A percentile compares a stretch with the other conserved stretches of the same genome.
phyloP scores from a whole-genome alignment of 2,113 vertebrate species.

The Micronycteris hirsuta region DNA sequence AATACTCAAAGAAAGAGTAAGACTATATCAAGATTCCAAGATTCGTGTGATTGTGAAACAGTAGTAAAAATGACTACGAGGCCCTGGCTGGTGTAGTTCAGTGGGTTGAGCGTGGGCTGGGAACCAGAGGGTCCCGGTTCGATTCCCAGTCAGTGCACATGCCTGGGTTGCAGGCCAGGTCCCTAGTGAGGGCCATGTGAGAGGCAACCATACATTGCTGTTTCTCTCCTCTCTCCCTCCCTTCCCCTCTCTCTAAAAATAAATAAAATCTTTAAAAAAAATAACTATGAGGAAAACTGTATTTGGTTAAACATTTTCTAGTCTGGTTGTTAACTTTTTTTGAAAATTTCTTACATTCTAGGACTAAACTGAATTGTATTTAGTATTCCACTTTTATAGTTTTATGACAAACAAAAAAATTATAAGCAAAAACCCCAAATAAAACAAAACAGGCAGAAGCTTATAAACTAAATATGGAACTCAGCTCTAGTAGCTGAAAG shows the following conservation, averaged over 20 bases:
- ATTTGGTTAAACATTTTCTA: constrained; percentile 74
- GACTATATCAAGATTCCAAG: not conserved
- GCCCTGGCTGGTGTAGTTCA: too few relatives aligned
- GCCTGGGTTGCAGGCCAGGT: too few relatives aligned
- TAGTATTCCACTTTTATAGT: constrained; percentile 80
- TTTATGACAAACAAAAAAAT: constrained; percentile 69
- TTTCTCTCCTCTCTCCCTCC: too few relatives aligned
- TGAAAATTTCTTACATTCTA: not conserved
- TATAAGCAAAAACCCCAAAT: constrained; percentile 47
- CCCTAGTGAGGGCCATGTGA: too few relatives aligned
- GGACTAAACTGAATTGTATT: constrained; percentile 21
- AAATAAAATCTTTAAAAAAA: too few relatives aligned
- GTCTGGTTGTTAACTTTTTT: not conserved
- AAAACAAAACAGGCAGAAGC: constrained; percentile 69
- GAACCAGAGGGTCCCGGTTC: too few relatives aligned
- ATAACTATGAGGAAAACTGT: not conserved
- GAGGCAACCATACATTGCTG: too few relatives aligned
- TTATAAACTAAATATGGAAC: constrained; percentile 41
- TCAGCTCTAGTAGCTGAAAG: constrained; percentile 76
- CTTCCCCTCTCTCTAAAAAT: too few relatives aligned
- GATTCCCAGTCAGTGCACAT: too few relatives aligned
- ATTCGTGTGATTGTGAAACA: not conserved
- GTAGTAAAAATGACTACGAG: not conserved
- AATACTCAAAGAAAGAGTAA: not conserved
- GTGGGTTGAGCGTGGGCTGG: too few relatives aligned